These are phyloP conservation scores for Rana temporaria DNA, from an alignment of 2,113 vertebrate species.

Conservation along the genomic window DNA sequence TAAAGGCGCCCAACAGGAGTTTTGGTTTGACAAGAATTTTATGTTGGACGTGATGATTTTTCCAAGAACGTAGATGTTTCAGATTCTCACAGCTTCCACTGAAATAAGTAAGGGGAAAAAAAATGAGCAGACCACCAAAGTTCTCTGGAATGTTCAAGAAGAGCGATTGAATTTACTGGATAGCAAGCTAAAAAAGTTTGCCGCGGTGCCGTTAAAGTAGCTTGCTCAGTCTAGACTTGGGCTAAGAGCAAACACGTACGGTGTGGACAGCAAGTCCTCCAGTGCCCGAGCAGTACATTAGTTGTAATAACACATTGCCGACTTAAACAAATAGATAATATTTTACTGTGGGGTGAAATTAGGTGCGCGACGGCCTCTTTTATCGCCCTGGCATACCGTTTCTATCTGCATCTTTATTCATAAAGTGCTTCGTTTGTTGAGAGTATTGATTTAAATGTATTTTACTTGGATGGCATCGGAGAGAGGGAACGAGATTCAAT, in stretches of 20 bases:
- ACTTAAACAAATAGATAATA: slow-evolving; percentile 34
- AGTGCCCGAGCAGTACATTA: slow-evolving; percentile 11
- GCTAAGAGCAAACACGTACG: background rate
- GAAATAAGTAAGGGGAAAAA: slow-evolving; percentile 2
- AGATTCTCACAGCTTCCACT: slow-evolving; percentile 27
- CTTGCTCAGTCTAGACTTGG: background rate
- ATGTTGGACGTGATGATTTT: slow-evolving; percentile 3
- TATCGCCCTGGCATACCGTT: slow-evolving; percentile 3
- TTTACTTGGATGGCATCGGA: slow-evolving; percentile 22
- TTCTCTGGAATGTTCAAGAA: slow-evolving; percentile 10
- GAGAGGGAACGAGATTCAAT: background rate
- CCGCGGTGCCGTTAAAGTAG: background rate
- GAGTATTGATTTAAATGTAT: slow-evolving; percentile 44
- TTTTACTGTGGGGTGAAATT: background rate
- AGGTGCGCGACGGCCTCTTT: background rate
- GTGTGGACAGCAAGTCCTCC: background rate
- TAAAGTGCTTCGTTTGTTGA: background rate
- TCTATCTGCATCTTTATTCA: slow-evolving; percentile 5
- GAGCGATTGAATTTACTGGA: background rate
- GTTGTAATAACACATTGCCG: background rate
- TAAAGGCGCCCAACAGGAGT: slow-evolving; percentile 4
- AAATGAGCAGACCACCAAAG: slow-evolving; percentile 37
- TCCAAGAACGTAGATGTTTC: slow-evolving; percentile 9
- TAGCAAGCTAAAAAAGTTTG: background rate
- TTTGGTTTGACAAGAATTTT: background rate